Conservation (phyloP, 2,113 vertebrate species). For the Nasalis larvatus region DNA sequence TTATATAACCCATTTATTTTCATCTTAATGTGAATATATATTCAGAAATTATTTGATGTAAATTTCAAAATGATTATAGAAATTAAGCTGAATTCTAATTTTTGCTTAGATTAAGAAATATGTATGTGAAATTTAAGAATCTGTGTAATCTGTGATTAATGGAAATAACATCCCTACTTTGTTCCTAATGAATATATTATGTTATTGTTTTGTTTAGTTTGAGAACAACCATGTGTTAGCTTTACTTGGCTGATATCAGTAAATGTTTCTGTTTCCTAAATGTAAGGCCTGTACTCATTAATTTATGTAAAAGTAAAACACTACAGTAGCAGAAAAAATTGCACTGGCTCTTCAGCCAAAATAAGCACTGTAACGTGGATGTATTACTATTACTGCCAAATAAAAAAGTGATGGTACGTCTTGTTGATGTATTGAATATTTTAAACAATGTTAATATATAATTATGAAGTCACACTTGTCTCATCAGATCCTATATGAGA, state of each 20-base stretch:
- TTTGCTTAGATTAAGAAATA: constrained; percentile 48
- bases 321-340: not conserved
- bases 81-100: constrained; percentile 55
- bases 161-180: constrained; percentile 49
- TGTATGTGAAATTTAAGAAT: constrained; percentile 18
- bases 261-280: constrained; percentile 61
- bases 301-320: constrained; percentile 71
- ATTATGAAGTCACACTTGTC: not conserved
- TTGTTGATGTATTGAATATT: not conserved
- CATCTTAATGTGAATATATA: constrained; percentile 39
- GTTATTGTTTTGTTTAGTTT: constrained; percentile 63
- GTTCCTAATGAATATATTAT: constrained; percentile 57
- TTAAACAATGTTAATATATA: not conserved
- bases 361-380: constrained; percentile 27
- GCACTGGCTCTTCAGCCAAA: not conserved
- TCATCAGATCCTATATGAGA: not conserved
- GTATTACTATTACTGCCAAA: constrained; percentile 63
- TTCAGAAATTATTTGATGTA: constrained; percentile 45
- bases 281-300: constrained; percentile 54
- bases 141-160: constrained; percentile 29
- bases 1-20: not conserved
- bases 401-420: constrained; percentile 36
- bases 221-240: constrained; percentile 64
- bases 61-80: constrained; percentile 37
- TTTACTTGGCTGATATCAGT: constrained; percentile 47